Evolutionary conservation across 1,140 invertebrate genomes (phyloP), one percentile per base, ranked within the genome.

Genomic region (Orchestia grillus): DNA sequence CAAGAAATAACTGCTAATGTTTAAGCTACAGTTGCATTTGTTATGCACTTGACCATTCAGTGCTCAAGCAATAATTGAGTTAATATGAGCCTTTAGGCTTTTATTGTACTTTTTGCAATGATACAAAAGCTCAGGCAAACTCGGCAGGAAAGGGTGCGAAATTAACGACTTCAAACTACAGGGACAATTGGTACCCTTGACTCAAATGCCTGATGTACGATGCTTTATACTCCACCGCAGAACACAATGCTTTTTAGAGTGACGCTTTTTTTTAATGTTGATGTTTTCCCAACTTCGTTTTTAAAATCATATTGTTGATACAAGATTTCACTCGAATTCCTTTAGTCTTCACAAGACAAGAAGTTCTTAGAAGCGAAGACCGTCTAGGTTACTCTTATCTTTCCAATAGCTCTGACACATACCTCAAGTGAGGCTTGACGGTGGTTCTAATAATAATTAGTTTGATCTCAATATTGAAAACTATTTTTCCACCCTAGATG

Each of bases 91-190:
- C 43, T 94, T 94, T 94, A 47, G 43, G 92, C 44, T 94, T 94
- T 94, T 94, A 94, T 94, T 94, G 40, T 94, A n/a, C 92, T 45
- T 44, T 94, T 94, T 94, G 92, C 43, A 94, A 94, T 94, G 92
- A 94, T 94, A 45, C 44, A 44, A 45, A 94, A 94, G 92, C 92
- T 47, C 43, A 45, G 44, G 92, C 40, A n/a, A 47, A 94, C 41
- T 40, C 44, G 92, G 92, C 92, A 94, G 92, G 92, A 94, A 94
- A 94, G 92, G 92, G 92, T 94, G 92, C 92, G 92, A 94, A 94
- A 94, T 94, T 94, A 94, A 94, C 92, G 92, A 94, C 92, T 94
- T 45, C 92, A 94, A 94, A 94, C 92, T 94, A 94, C 92, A 94
- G 92, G 92, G 92, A 94, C 92, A 94, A 94, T 94, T 94, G 92